These are phyloP conservation scores for Sebastes dallii DNA, from an alignment of 2,797 vertebrate genomes.

Conservation along the genomic window DNA sequence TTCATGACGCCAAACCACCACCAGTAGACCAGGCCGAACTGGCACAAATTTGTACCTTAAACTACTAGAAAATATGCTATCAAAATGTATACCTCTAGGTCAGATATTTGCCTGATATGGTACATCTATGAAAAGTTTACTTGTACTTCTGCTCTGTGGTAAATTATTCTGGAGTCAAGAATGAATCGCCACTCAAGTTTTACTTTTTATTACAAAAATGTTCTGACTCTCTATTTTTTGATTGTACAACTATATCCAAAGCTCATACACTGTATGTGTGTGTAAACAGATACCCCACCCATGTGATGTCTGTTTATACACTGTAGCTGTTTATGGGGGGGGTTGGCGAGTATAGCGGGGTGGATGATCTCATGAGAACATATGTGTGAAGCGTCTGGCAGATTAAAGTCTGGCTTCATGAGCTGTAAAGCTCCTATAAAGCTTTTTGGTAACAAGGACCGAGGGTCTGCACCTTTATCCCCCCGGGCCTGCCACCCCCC, in stretches of 20 bases:
- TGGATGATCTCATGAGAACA: conserved; percentile 69
- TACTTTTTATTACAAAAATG: background rate
- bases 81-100: background rate
- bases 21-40: too few relatives aligned
- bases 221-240: background rate
- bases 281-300: conserved; percentile 26
- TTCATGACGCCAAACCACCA: background rate
- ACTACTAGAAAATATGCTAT: background rate
- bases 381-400: conserved; percentile 75
- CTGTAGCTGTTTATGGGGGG: conserved; percentile 28
- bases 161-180: background rate
- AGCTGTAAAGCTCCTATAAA: conserved; percentile 70
- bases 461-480: conserved; percentile 59
- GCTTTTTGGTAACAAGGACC: conserved; percentile 67
- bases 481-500: conserved; percentile 31
- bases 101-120: too few relatives aligned
- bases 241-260: background rate
- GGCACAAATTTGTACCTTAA: background rate
- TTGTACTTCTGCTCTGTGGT: background rate
- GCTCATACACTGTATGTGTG: background rate
- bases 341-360: background rate
- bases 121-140: background rate
- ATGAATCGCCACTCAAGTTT: background rate
- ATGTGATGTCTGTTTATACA: conserved; percentile 33
- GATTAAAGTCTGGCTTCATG: conserved; percentile 75